Conservation (phyloP, 2,113 vertebrate genomes). For the Cynoglossus semilaevis region DNA sequence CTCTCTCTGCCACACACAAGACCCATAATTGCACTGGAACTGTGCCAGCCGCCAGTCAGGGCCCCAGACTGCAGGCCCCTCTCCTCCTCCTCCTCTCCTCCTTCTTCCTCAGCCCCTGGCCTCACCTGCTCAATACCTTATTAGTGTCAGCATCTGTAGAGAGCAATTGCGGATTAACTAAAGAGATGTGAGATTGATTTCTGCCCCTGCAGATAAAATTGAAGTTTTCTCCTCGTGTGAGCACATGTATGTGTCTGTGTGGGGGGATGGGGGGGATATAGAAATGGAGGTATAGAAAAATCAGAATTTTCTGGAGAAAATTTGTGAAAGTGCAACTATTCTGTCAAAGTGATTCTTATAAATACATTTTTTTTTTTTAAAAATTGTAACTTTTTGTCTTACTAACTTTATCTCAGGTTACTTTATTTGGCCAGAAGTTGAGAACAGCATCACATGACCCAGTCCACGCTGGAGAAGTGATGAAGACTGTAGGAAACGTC, state of each 20-base stretch:
- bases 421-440: too few species aligned
- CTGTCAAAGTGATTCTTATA: too few species aligned
- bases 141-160: slow-evolving; percentile 96
- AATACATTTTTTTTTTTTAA: too few species aligned
- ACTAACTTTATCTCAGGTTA: too few species aligned
- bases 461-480: too few species aligned
- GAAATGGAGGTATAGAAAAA: slow-evolving; percentile 9
- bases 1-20: slow-evolving; percentile 85
- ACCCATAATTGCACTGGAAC: slow-evolving; percentile 94
- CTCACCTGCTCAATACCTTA: slow-evolving; percentile 98
- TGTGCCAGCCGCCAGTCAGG: slow-evolving; percentile 79
- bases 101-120: slow-evolving; percentile 72
- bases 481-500: too few species aligned
- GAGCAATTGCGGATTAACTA: slow-evolving; percentile 94
- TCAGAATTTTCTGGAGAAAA: slow-evolving; percentile 2
- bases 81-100: slow-evolving; percentile 76
- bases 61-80: slow-evolving; percentile 83
- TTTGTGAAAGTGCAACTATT: too few species aligned
- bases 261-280: slow-evolving; percentile 12
- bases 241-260: background rate
- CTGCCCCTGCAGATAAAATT: slow-evolving; percentile 85
- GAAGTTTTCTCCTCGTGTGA: slow-evolving; percentile 62
- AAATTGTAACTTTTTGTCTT: too few species aligned
- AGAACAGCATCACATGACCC: too few species aligned
- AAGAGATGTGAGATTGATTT: slow-evolving; percentile 99